Base-by-base conservation (phyloP, 2,888 invertebrate genomes). In the Napeogenes inachia region DNA sequence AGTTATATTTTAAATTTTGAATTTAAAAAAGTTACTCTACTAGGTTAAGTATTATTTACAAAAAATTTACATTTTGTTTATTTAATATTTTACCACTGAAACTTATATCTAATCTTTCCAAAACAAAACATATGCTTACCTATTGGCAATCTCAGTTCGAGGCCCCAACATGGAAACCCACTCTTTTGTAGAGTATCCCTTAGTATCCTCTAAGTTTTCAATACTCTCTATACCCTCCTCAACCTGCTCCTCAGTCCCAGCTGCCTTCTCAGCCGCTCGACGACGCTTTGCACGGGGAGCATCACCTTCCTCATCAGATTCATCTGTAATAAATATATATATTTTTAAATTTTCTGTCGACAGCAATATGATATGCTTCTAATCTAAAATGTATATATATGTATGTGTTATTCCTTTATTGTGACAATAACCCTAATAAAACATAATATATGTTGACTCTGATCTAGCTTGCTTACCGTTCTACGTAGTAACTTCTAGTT, bases 81-180 rank as follows among this genome's bases (percentile, higher is more conserved):
- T 1, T 21, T 21, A 21, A 21, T 21, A 21, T 21, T 21, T 21
- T 21, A 21, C 21, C 21, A 21, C 21, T 21, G 21, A 21, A 21
- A 21, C 1, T 21, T 21, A 21, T 21, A 21, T 21, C 21, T 21
- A 21, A 21, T 21, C 21, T 21, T 21, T 21, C 21, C 21, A 21
- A 21, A 21, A 21, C 21, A 21, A 21, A 21, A 21, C 21, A 21
- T 45, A 45, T 46, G 56, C 47, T 63, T 64, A 89, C 77, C 97
- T 93, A 85, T 99, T 98, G 62, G 96, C 95, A 71, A 99, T 98
- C 91, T 99, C 99, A 12, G 97, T 98, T 60, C 96, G 93, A 0
- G 99, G 98, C 1, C 97, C 99, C 71, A 98, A 89, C 96, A 98
- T 97, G 60, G 95, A 94, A 0, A 99, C 98, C 98, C 99, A 99